A percentile compares a stretch with the other conserved stretches of the same genome.
These are phyloP conservation scores for Paradoxurus hermaphroditus DNA, from an alignment of 2,113 vertebrate species.

Conservation along the genomic window DNA sequence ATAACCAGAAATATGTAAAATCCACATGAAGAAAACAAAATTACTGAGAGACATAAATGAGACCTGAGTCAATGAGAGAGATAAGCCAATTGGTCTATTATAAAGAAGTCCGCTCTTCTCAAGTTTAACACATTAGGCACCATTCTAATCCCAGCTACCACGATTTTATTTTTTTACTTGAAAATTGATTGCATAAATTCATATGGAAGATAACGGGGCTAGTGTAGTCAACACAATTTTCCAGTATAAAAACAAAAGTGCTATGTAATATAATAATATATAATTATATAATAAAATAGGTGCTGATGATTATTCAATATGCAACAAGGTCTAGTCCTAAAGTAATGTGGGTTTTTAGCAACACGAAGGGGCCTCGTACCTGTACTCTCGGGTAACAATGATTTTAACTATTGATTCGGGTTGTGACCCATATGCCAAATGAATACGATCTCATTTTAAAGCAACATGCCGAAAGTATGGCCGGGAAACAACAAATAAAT, in stretches of 20 bases:
- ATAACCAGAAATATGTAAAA: not conserved
- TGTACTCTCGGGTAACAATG: not conserved
- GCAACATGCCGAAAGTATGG: not conserved
- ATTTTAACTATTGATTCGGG: not conserved
- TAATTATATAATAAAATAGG: not conserved
- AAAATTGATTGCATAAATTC: not conserved
- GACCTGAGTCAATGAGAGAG: not conserved
- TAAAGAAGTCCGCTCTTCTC: not conserved
- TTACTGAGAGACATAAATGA: not conserved
- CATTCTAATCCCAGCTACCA: not conserved
- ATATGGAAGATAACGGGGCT: not conserved
- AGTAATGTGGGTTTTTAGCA: not conserved
- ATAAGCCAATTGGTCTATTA: not conserved
- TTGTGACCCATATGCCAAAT: not conserved
- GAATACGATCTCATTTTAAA: not conserved
- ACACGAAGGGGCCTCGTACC: not conserved
- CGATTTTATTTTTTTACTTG: conserved; percentile 1
- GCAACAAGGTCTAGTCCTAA: not conserved
- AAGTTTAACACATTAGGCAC: not conserved
- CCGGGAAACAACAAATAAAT: not conserved
- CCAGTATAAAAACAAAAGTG: not conserved
- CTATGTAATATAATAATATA: not conserved
- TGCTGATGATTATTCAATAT: not conserved
- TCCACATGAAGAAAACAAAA: not conserved
- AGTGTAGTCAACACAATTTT: not conserved